Base-by-base conservation (phyloP, 2,797 vertebrate species). In the Prunella strophiata region DNA sequence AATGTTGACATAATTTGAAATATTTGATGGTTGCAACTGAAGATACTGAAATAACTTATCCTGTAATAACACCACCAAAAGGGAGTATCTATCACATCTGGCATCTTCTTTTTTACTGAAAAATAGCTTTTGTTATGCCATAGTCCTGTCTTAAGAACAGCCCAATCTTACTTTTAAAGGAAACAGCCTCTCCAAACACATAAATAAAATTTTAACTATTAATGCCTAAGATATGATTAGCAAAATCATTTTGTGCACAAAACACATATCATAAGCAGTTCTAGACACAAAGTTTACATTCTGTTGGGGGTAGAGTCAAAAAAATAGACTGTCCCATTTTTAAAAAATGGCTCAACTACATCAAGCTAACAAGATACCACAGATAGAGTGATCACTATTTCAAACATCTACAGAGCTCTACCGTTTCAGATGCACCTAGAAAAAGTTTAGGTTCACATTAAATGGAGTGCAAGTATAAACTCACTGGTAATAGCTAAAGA, bases 391-490 rank as follows among this genome's bases (percentile, higher is more conserved):
- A 66, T 51, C 15, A 9, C 48, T 67, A 59, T 67, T 79, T 70
- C 73, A 66, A 83, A 92, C 43, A 84, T 79, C 52, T 87, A 87
- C 52, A 59, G 22, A 73, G 88, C 59, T 81, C 66, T 73, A 80
- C 62, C 27, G 34, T 27, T 16, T 84, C 83, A 85, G 61, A 85
- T 54, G 34, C 55, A 58, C 65, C 59, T 68, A 63, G 55, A 71
- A 92, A 79, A 92, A 92, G 86, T 91, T 85, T 70, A 88, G 67
- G 75, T 76, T 93, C 75, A 70, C 43, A 86, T 89, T 76, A 76
- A 83, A 79, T 15, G 40, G n/a, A 78, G 47, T 74, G 34, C 48
- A 87, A 83, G 42, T 70, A 87, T 42, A 27, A 86, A 76, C 48
- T 75, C 75, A 63, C 66, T 75, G 32, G 76, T 70, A 89, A 92